Evolutionary conservation across 2,797 vertebrate species (phyloP), one percentile per base, ranked within the genome.

Genomic region (Myotis daubentonii): DNA sequence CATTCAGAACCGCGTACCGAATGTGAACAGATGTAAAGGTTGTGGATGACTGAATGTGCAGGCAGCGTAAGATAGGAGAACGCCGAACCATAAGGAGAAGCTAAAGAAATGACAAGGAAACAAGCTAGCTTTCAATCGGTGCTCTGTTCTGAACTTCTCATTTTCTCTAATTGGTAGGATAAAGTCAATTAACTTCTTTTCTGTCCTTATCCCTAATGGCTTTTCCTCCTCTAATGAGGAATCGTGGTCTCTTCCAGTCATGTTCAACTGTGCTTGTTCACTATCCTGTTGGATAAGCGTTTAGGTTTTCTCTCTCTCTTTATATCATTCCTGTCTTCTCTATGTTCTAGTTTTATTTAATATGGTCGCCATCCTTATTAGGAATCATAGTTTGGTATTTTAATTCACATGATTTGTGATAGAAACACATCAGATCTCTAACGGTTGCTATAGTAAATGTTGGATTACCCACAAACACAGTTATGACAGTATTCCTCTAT

Each of bases 131-230:
- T 90, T 86, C 81, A 76, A 19, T 88, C 51, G 15, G 19, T 65
- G 41, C 44, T 95, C 5, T 93, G 23, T 93, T 79, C 49, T 1
- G 72, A 90, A 72, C 65, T 53, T 65, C 70, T n/a, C 28, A 12
- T 82, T 96, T 93, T 80, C 79, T 95, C 70, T 95, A 81, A 93
- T 83, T 89, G 81, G 33, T 71, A 84, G 71, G 83, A 86, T 30
- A 93, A 83, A 90, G 74, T 65, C 89, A 90, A 60, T 95, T 93
- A 86, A 38, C 78, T 90, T 71, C 36, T 78, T 30, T 93, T 81
- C 60, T 91, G 8, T 89, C 70, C n/a, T 81, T 94, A 91, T 78
- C 72, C 74, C 55, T 72, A 30, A 49, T 76, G 68, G 47, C 70
- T 55, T 93, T 72, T 92, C 57, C 65, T 75, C 17, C 28, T 87